Conservation (phyloP, 2,113 vertebrate species). For the Notarius lentiginosus region DNA sequence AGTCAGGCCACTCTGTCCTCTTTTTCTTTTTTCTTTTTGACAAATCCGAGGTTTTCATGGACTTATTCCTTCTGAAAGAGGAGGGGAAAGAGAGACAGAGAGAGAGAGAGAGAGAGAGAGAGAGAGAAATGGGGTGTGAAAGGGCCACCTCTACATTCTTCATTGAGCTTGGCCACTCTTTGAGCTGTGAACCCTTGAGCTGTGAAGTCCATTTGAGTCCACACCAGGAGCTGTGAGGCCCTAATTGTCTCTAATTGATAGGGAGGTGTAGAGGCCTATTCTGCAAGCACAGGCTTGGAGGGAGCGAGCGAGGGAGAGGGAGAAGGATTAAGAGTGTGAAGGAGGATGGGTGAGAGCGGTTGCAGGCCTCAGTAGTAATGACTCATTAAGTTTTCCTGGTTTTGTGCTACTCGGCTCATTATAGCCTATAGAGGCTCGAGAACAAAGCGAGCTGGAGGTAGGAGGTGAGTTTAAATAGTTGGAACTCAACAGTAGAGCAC, state of each 20-base stretch:
- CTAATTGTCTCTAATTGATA: constrained; percentile 99
- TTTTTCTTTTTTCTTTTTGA: constrained; percentile 34
- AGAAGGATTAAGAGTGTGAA: constrained; percentile 63
- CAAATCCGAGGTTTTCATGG: constrained; percentile 46
- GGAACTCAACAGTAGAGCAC: constrained; percentile 79
- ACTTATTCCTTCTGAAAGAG: constrained; percentile 44
- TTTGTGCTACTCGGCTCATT: constrained; percentile 98
- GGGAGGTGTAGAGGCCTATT: constrained; percentile 94
- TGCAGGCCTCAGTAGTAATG: constrained; percentile 90
- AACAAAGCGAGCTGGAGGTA: constrained; percentile 92
- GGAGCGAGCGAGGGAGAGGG: constrained; percentile 75
- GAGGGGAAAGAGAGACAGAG: constrained; percentile 60
- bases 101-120: constrained; percentile 61
- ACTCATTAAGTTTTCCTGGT: constrained; percentile 97
- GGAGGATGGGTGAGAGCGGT: constrained; percentile 80
- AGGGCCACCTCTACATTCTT: constrained; percentile 76
- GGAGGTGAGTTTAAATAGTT: constrained; percentile 99
- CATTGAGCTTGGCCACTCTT: constrained; percentile 73
- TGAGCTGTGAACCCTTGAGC: constrained; percentile 79
- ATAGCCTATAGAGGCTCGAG: constrained; percentile 89
- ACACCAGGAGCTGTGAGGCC: constrained; percentile 88
- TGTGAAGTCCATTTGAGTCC: constrained; percentile 87
- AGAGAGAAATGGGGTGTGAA: constrained; percentile 70
- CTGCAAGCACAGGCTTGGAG: constrained; percentile 86
- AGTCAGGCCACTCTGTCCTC: constrained; percentile 48